Evolutionary conservation across 2,113 vertebrate species (phyloP).

Genomic region (Larimichthys crocea): DNA sequence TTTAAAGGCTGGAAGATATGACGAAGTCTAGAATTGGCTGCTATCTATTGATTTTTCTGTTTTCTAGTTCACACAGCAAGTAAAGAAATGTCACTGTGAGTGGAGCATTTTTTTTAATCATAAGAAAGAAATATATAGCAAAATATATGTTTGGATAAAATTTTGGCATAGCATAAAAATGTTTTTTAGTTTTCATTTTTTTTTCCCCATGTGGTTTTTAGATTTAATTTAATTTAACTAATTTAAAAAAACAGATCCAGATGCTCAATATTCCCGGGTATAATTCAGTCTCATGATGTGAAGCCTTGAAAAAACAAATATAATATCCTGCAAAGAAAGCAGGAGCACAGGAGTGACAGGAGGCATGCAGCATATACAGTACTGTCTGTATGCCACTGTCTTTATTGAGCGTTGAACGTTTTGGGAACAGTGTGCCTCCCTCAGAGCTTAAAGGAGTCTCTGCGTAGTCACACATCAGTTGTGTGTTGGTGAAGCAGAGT

Average conservation of each 20-base stretch:
- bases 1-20: neutral
- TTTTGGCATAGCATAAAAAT: neutral
- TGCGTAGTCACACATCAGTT: neutral
- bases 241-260: conserved; percentile 9
- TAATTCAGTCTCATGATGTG: neutral
- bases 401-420: neutral
- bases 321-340: conserved; percentile 4
- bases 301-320: neutral
- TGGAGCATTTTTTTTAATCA: neutral
- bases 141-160: neutral
- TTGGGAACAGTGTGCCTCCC: neutral
- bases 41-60: neutral
- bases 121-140: too few species aligned
- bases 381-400: neutral
- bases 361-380: conserved; percentile 7
- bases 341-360: conserved; percentile 18
- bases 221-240: neutral
- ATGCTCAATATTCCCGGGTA: neutral
- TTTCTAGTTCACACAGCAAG: conserved; percentile 1
- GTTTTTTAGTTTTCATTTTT: neutral
- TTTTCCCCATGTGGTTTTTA: too few species aligned
- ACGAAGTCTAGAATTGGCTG: neutral
- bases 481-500: neutral
- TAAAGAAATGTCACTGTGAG: neutral
- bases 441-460: neutral